Evolutionary conservation across 2,797 vertebrate species (phyloP).

Genomic region (Clarias fuscus): DNA sequence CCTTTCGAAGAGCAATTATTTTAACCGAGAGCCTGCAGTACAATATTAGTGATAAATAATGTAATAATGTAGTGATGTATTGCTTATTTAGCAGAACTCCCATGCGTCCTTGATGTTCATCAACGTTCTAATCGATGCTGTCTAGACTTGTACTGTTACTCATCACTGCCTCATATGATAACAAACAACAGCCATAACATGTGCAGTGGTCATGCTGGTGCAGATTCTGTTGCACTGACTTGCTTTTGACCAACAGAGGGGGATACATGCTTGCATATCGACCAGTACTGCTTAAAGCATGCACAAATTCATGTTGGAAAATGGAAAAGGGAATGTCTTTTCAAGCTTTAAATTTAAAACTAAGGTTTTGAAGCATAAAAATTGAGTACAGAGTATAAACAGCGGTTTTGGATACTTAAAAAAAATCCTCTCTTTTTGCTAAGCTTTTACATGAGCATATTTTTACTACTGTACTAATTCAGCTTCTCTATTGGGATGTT

Average conservation of each 20-base stretch:
- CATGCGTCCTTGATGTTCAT: neutral
- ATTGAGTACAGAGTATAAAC: neutral
- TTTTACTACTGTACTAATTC: neutral
- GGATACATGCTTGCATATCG: neutral
- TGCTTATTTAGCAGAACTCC: neutral
- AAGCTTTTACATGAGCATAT: neutral
- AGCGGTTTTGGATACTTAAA: neutral
- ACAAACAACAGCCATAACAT: neutral
- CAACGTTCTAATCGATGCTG: neutral
- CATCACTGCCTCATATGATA: neutral
- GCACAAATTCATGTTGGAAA: neutral
- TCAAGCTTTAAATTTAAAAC: neutral
- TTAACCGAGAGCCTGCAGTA: neutral
- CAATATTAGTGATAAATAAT: neutral
- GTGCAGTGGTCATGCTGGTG: neutral
- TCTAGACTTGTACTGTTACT: slow-evolving; percentile 10
- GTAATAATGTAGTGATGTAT: neutral
- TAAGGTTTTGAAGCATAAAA: neutral
- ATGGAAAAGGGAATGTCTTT: neutral
- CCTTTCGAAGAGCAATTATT: slow-evolving; percentile 14
- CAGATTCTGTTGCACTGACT: slow-evolving; percentile 2
- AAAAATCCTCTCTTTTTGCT: neutral
- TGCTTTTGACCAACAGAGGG: slow-evolving; percentile 43
- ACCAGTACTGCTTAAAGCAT: neutral
- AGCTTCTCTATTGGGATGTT: neutral